A percentile compares a stretch with the other conserved stretches of the same genome.
Evolutionary conservation across 1,140 invertebrate species (phyloP).

Genomic region (Akabosia matsudoensis): DNA sequence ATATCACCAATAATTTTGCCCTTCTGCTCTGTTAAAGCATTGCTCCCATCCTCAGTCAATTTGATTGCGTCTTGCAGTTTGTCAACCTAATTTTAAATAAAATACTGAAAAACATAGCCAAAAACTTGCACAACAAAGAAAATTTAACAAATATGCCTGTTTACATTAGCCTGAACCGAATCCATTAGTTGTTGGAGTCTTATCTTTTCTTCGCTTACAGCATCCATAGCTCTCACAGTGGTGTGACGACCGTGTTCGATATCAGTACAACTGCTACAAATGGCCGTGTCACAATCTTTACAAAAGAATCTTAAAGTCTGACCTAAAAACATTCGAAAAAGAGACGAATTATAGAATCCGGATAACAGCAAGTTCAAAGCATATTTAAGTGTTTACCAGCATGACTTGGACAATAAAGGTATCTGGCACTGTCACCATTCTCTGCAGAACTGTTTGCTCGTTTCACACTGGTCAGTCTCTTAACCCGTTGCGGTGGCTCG

Average conservation of each 20-base stretch:
- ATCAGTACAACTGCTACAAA: constrained; percentile 57
- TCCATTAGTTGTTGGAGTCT: constrained; percentile 52
- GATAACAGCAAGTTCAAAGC: background rate
- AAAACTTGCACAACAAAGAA: background rate
- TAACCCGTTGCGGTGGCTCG: constrained; percentile 29
- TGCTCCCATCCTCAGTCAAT: constrained; percentile 51
- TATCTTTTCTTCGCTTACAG: constrained; percentile 54
- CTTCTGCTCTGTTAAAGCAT: constrained; percentile 49
- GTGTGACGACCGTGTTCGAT: constrained; percentile 57
- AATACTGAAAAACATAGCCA: constrained; percentile 17
- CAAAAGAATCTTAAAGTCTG: constrained; percentile 58
- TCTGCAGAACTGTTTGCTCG: background rate
- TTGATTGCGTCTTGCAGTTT: constrained; percentile 53
- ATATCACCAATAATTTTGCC: constrained; percentile 51
- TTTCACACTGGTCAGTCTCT: constrained; percentile 25
- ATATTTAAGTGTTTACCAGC: no score
- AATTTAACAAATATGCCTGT: constrained; percentile 24
- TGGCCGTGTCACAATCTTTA: constrained; percentile 57
- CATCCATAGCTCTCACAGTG: constrained; percentile 54
- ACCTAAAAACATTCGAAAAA: constrained; percentile 40
- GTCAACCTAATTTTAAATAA: constrained; percentile 49
- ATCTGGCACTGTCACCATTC: constrained; percentile 32
- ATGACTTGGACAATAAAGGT: constrained; percentile 48
- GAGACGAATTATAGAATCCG: no score
- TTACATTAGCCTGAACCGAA: constrained; percentile 52